A percentile compares a stretch with the other conserved stretches of the same genome.
Evolutionary conservation across 2,888 invertebrate genomes (phyloP).

Genomic region (Tanytarsus gracilentus): DNA sequence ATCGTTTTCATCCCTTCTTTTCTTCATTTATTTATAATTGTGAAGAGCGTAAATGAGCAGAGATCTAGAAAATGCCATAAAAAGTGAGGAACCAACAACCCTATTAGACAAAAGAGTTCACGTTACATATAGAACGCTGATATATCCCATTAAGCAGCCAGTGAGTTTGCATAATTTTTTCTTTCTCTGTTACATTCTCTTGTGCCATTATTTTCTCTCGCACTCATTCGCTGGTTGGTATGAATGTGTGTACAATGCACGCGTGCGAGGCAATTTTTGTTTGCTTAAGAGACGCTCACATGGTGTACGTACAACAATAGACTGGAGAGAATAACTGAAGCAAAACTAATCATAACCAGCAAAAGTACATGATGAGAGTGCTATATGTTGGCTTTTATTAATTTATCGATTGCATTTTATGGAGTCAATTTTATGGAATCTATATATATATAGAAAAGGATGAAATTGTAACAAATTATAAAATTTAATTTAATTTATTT

Average conservation of each 20-base stretch:
- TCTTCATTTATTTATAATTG: no score
- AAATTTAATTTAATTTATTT: no score
- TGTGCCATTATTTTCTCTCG: no score
- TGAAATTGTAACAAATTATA: no score
- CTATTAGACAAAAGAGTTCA: not conserved
- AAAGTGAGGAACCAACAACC: no score
- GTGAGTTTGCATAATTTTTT: slow-evolving; percentile 2
- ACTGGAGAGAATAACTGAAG: not conserved
- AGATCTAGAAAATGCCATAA: no score
- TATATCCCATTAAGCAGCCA: not conserved
- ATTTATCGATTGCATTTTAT: slow-evolving; percentile 6
- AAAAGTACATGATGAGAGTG: slow-evolving; percentile 1
- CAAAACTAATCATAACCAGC: slow-evolving; percentile 25
- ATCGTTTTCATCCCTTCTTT: not conserved
- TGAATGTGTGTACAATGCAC: slow-evolving; percentile 1
- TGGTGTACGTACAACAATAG: not conserved
- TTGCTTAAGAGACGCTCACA: slow-evolving; percentile 2
- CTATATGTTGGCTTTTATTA: slow-evolving; percentile 11
- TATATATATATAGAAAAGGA: no score
- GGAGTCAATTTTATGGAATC: no score
- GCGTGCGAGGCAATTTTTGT: not conserved
- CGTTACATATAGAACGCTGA: not conserved
- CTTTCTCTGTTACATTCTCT: no score
- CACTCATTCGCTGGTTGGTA: no score
- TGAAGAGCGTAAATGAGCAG: no score